Base-by-base conservation (phyloP, 2,797 vertebrate species). In the Pachyuromys duprasi region DNA sequence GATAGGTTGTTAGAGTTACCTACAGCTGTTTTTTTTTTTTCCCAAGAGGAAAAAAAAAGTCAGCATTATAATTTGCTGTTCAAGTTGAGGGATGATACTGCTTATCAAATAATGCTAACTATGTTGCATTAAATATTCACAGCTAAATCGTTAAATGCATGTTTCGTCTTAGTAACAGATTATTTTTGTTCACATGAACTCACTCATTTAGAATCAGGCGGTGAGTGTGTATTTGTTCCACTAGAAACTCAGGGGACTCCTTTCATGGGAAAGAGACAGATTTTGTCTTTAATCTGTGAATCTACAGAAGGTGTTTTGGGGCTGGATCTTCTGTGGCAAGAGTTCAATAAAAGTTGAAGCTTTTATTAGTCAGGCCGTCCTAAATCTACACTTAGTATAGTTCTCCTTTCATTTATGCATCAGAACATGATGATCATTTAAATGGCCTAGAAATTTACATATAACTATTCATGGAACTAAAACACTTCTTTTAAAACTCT, bases 321-420 rank as follows among this genome's bases (percentile, higher is more conserved):
- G 96, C 87, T 96, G 49, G 45, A 69, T 96, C 83, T 93, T 94
- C 74, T 95, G 65, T 89, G 70, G 84, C 62, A 94, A 87, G 89
- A 94, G 63, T 82, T 67, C 42, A 75, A 17, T 75, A 17, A 75
- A 75, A 75, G 65, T 62, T 96, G 60, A 92, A 96, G 96, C 67
- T 96, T 97, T 91, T 60, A 91, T 95, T 95, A 97, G 93, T 93
- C 70, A 81, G 82, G 28, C 33, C 93, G 96, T 95, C 79, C 86
- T 75, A 94, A 63, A 96, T 96, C 94, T 97, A 75, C 60, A 84
- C 53, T 86, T 80, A 84, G 49, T 65, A 45, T n/a, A 87, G 95
- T 95, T 76, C 53, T 26, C 15, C 42, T 84, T 95, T 60, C 63
- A 88, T 70, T 92, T 93, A 94, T 62, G 94, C 39, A 75, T 49